Evolutionary conservation across 2,797 vertebrate genomes (phyloP).

Genomic region (Poeciliopsis paucimaculata): DNA sequence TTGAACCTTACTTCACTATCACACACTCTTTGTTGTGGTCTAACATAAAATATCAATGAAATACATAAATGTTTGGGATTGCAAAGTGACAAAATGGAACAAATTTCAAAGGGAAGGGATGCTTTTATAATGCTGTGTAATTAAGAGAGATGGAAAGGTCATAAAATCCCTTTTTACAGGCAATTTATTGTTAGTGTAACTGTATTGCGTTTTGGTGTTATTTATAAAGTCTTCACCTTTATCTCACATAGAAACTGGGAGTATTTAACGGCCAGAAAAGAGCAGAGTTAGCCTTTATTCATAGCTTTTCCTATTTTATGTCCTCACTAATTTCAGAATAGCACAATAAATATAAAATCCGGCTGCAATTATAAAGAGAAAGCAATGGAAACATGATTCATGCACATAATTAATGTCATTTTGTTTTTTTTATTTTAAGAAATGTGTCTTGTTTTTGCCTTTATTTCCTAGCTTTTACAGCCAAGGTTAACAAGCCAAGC

Average conservation of each 20-base stretch:
- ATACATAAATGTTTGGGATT: neutral
- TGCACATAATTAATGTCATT: constrained; percentile 6
- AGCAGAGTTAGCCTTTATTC: constrained; percentile 7
- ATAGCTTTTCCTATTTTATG: constrained; percentile 8
- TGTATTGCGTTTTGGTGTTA: constrained; percentile 43
- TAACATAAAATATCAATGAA: constrained; percentile 1
- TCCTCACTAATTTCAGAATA: constrained; percentile 20
- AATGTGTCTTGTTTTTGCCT: constrained; percentile 12
- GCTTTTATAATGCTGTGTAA: neutral
- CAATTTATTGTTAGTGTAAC: constrained; percentile 7
- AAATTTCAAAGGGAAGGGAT: constrained; percentile 2
- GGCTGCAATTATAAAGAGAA: neutral
- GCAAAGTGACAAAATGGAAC: neutral
- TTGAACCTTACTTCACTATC: neutral
- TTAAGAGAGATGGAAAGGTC: constrained; percentile 41
- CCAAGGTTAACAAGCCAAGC: constrained; percentile 7
- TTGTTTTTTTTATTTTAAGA: neutral
- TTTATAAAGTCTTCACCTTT: constrained; percentile 54
- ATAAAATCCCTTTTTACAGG: constrained; percentile 16
- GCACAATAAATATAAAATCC: constrained; percentile 11
- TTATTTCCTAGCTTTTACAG: constrained; percentile 8
- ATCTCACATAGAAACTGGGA: constrained; percentile 24
- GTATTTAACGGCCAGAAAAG: constrained; percentile 1
- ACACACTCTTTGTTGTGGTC: neutral
- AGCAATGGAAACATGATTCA: neutral